Evolutionary conservation across 2,113 vertebrate species (phyloP), one percentile per base, ranked within the genome.

Genomic region (Nanorana parkeri): DNA sequence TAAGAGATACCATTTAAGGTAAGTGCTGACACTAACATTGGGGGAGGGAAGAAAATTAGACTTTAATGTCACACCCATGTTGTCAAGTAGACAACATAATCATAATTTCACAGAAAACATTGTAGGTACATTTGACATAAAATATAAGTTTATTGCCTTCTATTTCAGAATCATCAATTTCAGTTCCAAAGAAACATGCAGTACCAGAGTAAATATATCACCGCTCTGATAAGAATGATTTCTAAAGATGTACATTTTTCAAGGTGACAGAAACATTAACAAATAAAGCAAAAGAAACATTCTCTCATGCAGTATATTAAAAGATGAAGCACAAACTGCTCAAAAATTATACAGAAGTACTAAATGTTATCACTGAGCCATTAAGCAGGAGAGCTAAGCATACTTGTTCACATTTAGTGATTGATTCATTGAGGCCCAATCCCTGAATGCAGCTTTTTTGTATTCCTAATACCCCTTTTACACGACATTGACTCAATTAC

Each of bases 401-500:
- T 17, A 68, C 20, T 60, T 55, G 19, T 68, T 79, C 77, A 60
- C 65, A 79, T 69, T 60, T 79, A 60, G 65, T 79, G 77, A 79
- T 68, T 68, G 65, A 79, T 69, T 51, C 5, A 64, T 52, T 23
- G 21, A 58, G n/a, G 52, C 65, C 65, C 52, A 51, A 13, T 68
- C 54, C 21, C 8, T 55, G 75, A 52, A 24, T 66, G 75, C 17
- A 78, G 24, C 64, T 66, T 36, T 21, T 79, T 52, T 68, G 26
- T 54, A 69, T 60, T 68, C 52, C 77, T 60, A 69, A 68, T 79
- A 68, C 52, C 54, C 54, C 54, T 79, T 63, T 79, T 79, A 58
- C 54, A 79, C 65, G 51, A 69, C 77, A 79, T 69, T 79, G 77
- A 79, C 54, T 32, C 65, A 10, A 63, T 36, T 79, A 69, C 77